Evolutionary conservation across 1,140 invertebrate genomes (phyloP).

Genomic region (Venturia canescens): DNA sequence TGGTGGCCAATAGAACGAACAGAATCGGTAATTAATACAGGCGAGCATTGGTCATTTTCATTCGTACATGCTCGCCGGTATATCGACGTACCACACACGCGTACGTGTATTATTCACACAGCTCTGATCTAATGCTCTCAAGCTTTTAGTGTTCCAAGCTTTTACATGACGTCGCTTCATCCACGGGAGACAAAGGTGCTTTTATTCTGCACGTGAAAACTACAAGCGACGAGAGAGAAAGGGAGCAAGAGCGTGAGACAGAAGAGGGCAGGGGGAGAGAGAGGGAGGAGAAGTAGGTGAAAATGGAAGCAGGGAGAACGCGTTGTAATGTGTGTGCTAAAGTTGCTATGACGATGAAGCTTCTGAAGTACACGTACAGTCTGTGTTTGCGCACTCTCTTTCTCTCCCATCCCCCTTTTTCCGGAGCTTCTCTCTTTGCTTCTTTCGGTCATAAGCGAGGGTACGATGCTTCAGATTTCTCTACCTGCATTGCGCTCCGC

Average conservation of each 20-base stretch:
- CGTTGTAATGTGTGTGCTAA: slow-evolving; percentile 5
- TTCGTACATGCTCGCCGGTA: no score
- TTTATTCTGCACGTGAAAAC: slow-evolving; percentile 40
- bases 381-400: no score
- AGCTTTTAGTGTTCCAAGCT: slow-evolving; percentile 60
- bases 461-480: slow-evolving; percentile 40
- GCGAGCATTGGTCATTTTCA: not conserved
- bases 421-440: not conserved
- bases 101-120: no score
- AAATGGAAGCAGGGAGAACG: not conserved
- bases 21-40: not conserved
- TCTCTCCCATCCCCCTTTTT: not conserved
- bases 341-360: slow-evolving; percentile 8
- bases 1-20: not conserved
- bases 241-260: no score
- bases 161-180: slow-evolving; percentile 41
- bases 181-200: slow-evolving; percentile 33
- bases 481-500: slow-evolving; percentile 39
- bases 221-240: not conserved
- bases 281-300: slow-evolving; percentile 4
- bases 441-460: not conserved
- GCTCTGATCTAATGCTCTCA: not conserved
- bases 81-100: no score
- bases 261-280: no score
- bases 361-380: not conserved